A percentile compares a stretch with the other conserved stretches of the same genome.
Evolutionary conservation across 2,797 vertebrate species (phyloP).

Genomic region (Prunella strophiata): DNA sequence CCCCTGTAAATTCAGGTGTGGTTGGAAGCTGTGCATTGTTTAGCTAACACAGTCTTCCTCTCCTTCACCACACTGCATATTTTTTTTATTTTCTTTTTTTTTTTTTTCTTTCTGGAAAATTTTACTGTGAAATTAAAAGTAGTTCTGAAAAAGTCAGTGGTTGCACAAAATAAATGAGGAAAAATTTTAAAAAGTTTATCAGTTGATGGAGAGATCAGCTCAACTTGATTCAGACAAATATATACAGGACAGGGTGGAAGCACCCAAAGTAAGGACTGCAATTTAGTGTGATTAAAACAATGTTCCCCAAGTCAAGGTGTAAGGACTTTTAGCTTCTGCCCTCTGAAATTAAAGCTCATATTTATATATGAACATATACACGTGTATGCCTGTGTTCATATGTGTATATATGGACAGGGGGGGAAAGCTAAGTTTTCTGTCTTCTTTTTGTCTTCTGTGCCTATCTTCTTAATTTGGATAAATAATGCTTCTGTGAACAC

Average conservation of each 20-base stretch:
- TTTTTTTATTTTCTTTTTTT: not conserved
- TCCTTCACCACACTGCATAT: not conserved
- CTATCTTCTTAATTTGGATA: not conserved
- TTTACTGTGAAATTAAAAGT: not conserved
- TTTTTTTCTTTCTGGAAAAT: not conserved
- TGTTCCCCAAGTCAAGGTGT: not conserved
- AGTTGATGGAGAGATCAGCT: not conserved
- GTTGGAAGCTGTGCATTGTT: accelerated
- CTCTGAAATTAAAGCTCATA: not conserved
- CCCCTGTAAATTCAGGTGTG: accelerated
- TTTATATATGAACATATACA: not conserved
- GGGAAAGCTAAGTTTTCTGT: not conserved
- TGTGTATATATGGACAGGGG: accelerated
- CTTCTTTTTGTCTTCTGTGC: not conserved
- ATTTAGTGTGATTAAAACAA: not conserved
- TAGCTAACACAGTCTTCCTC: not conserved
- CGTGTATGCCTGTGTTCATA: not conserved
- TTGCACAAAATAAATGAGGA: not conserved
- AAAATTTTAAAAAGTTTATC: not conserved
- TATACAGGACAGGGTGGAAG: not conserved
- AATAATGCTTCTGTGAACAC: not conserved
- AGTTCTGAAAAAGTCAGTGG: not conserved
- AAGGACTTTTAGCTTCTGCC: not conserved
- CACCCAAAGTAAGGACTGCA: not conserved
- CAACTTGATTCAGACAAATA: not conserved